Base-by-base conservation (phyloP, 2,797 vertebrate species). In the Stomatorhinus walkeri region DNA sequence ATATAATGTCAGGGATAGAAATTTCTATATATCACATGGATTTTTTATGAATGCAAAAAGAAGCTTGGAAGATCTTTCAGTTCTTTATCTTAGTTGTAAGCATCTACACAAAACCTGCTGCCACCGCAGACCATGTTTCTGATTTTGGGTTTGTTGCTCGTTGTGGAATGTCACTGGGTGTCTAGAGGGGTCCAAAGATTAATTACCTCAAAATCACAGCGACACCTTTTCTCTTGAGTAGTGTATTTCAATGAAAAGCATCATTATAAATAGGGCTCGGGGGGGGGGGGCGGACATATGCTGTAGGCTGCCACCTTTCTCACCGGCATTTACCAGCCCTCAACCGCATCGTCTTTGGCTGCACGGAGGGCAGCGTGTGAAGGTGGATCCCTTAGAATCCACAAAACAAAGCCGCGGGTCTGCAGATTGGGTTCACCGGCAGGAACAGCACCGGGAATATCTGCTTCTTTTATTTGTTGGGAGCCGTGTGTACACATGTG, bases 171-270 rank as follows among this genome's bases (percentile, higher is more conserved):
- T 84, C 79, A 84, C 19, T 49, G 40, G 46, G 40, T 84, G 43
- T 84, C 79, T 84, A 46, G 79, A 84, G 79, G 79, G 40, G 79
- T 84, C 79, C 43, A 49, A 24, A 84, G 79, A 49, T 84, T 84
- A 84, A 84, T 48, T 84, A 84, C 40, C 72, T 43, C 40, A 48
- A 49, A 49, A 84, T 49, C 40, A 46, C 76, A 36, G 12, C 32
- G 2, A 1, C 32, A 7, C 36, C 40, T 84, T 49, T 84, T 84
- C 79, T 84, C 40, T 84, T 84, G 40, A 84, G 46, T 22, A 49
- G 40, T 76, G 10, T 48, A 49, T 84, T 84, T 49, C 46, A 48
- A 22, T 49, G 79, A 19, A 46, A 84, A 49, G 79, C 79, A 28
- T 84, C 46, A 48, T 84, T 49, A 10, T 49, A 22, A 84, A 84